phyloP scores from a whole-genome alignment of 2,113 vertebrate genomes.

The Genyomyrus donnyi region DNA sequence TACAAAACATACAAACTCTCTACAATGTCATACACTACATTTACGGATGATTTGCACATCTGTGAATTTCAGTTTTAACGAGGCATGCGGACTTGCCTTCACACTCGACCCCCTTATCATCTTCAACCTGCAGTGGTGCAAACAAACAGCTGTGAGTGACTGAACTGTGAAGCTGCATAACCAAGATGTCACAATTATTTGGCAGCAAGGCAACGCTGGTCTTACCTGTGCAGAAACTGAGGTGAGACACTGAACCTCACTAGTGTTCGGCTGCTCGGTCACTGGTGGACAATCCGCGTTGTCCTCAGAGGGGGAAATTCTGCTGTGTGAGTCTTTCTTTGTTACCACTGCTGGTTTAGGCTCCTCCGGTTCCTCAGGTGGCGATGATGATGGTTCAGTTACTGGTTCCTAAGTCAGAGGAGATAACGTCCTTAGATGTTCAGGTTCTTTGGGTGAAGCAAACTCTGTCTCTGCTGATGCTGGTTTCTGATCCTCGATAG shows the following conservation, averaged over 20 bases:
- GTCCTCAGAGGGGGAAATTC: background rate
- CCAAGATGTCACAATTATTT: background rate
- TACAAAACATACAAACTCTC: constrained; percentile 11
- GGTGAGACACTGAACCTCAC: background rate
- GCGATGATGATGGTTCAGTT: background rate
- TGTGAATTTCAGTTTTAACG: background rate
- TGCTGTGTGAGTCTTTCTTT: background rate
- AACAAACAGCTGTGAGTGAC: background rate
- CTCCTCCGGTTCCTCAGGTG: constrained; percentile 11
- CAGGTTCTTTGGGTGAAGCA: background rate
- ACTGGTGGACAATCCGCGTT: constrained; percentile 21
- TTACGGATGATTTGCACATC: background rate
- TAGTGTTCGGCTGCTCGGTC: constrained; percentile 27
- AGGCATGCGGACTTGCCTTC: constrained; percentile 45
- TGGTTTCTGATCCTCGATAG: constrained; percentile 27
- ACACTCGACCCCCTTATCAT: constrained; percentile 32
- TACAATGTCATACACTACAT: background rate
- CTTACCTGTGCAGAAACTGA: constrained; percentile 35
- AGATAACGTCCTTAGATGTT: background rate
- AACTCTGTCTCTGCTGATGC: background rate
- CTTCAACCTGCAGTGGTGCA: constrained; percentile 34
- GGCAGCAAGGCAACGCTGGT: background rate
- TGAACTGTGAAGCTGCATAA: background rate
- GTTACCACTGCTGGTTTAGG: background rate
- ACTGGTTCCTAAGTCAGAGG: constrained; percentile 13